These are phyloP conservation scores for Hycleus phaleratus DNA, from an alignment of 1,140 invertebrate species.

Conservation along the genomic window DNA sequence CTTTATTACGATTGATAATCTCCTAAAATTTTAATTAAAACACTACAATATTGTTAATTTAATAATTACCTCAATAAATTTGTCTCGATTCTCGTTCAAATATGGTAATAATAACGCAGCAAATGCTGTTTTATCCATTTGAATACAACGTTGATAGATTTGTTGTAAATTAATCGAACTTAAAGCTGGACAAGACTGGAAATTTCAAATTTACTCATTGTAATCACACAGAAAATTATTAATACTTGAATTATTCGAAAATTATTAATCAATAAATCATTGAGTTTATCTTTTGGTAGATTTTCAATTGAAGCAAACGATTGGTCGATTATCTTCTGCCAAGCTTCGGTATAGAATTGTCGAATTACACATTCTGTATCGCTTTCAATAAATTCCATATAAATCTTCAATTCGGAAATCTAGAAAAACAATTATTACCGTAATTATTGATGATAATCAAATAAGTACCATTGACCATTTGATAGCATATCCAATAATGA, in stretches of 20 bases:
- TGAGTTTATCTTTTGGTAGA: neutral
- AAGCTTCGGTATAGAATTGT: conserved; percentile 27
- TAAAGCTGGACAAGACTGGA: conserved; percentile 14
- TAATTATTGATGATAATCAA: neutral
- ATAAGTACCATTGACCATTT: conserved; percentile 20
- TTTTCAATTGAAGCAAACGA: conserved; percentile 9
- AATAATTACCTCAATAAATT: conserved; percentile 5
- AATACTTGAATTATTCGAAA: conserved; percentile 10
- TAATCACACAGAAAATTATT: too few relatives aligned
- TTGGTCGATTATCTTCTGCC: conserved; percentile 27
- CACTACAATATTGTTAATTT: neutral
- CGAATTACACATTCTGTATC: conserved; percentile 4
- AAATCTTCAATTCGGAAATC: conserved; percentile 21
- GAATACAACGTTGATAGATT: conserved; percentile 2
- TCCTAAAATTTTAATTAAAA: neutral
- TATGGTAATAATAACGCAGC: conserved; percentile 2
- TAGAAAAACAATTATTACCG: conserved; percentile 6
- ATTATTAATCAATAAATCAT: conserved; percentile 1
- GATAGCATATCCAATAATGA: conserved; percentile 23
- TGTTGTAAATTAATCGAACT: conserved; percentile 3
- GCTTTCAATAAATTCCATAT: conserved; percentile 26
- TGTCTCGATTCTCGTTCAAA: conserved; percentile 2
- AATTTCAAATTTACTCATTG: too few relatives aligned
- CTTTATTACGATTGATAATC: neutral
- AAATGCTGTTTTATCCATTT: conserved; percentile 7